phyloP scores from a whole-genome alignment of 2,797 vertebrate species.

The Acipenser oxyrinchus region DNA sequence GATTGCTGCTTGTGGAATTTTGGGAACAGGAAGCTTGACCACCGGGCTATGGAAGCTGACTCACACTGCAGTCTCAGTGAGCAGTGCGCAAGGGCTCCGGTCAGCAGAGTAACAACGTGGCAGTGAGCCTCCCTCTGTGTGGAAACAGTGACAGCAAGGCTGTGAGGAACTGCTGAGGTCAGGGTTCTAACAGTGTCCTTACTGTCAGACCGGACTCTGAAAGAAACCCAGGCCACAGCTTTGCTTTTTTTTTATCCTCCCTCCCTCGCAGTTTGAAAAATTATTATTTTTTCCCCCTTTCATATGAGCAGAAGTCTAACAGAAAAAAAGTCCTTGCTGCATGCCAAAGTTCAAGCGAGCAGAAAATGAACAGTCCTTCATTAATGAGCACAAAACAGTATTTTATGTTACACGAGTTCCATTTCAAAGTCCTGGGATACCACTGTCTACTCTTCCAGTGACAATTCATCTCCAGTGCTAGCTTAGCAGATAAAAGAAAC shows the following conservation, averaged over 20 bases:
- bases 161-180: neutral
- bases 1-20: constrained; percentile 39
- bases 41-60: constrained; percentile 19
- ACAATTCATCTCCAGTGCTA: no score
- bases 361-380: neutral
- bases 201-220: constrained; percentile 2
- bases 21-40: constrained; percentile 41
- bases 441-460: no score
- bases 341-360: neutral
- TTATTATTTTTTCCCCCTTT: neutral
- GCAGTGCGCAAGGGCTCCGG: constrained; percentile 12
- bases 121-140: neutral
- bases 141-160: constrained; percentile 4
- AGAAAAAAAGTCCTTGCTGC: constrained; percentile 11
- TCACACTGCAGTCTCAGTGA: constrained; percentile 25
- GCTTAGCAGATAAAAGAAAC: no score
- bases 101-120: no score
- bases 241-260: neutral
- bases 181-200: neutral
- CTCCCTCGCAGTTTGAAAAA: neutral
- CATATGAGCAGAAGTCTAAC: neutral
- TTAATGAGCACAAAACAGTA: neutral
- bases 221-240: neutral
- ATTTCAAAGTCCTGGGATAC: neutral
- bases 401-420: neutral